These are phyloP conservation scores for Hipparchia sbordonii DNA, from an alignment of 2,888 invertebrate species.

Conservation along the genomic window DNA sequence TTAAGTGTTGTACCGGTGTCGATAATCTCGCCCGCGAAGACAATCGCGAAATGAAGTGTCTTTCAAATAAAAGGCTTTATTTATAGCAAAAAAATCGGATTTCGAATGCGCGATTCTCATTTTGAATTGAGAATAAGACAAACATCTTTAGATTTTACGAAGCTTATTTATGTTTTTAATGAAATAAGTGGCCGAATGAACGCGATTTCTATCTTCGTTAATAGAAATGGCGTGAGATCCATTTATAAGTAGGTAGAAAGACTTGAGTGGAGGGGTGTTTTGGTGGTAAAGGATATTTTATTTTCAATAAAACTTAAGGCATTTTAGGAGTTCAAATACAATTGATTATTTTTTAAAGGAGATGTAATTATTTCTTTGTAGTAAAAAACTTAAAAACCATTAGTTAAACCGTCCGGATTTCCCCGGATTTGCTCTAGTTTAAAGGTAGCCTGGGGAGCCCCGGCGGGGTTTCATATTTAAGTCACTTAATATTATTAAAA, in stretches of 20 bases:
- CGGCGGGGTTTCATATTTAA: too few relatives aligned
- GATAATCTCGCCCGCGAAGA: conserved; percentile 64
- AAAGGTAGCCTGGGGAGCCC: too few relatives aligned
- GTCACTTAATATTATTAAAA: too few relatives aligned
- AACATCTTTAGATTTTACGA: conserved; percentile 31
- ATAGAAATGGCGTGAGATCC: conserved; percentile 28
- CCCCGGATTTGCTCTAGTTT: too few relatives aligned
- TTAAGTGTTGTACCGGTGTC: conserved; percentile 61
- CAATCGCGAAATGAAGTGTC: conserved; percentile 38
- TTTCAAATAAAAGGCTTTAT: conserved; percentile 15
- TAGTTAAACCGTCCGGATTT: too few relatives aligned
- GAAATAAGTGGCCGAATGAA: conserved; percentile 63
- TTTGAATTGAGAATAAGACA: conserved; percentile 25
- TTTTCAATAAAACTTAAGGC: too few relatives aligned
- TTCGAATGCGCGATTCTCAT: conserved; percentile 44
- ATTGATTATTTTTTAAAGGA: too few relatives aligned
- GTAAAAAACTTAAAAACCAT: too few relatives aligned
- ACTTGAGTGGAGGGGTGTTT: not conserved
- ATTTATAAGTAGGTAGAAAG: not conserved
- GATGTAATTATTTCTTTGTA: too few relatives aligned
- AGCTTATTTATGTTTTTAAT: conserved; percentile 52
- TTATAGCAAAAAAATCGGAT: conserved; percentile 43
- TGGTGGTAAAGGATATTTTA: not conserved
- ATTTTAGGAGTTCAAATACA: too few relatives aligned
- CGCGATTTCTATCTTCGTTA: conserved; percentile 43